Conservation (phyloP, 2,113 vertebrate species). For the Oreamnos americanus region DNA sequence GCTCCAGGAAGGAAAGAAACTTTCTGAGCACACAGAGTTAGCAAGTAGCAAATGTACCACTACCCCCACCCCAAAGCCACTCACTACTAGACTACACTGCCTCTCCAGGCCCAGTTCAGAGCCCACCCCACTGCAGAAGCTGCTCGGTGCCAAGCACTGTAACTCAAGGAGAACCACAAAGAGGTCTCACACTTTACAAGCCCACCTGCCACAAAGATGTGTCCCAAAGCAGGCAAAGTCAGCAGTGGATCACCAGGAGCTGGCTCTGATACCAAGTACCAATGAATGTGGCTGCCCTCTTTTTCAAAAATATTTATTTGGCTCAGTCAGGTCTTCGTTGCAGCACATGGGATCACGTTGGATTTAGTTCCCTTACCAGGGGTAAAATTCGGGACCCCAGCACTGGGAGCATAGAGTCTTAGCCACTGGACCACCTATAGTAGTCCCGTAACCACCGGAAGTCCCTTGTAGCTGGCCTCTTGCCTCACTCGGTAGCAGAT, state of each 20-base stretch:
- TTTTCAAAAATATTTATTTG: neutral
- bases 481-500: accelerated
- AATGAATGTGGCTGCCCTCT: neutral
- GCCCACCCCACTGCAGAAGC: too few species aligned
- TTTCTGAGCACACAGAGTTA: neutral
- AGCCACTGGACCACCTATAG: neutral
- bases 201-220: neutral
- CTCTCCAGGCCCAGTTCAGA: neutral
- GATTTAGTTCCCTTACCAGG: neutral
- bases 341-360: neutral
- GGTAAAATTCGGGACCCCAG: neutral
- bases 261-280: neutral
- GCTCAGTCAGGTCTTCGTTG: neutral
- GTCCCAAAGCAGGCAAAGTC: neutral
- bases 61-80: accelerated
- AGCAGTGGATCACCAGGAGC: neutral
- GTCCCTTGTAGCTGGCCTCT: neutral
- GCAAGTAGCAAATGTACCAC: neutral
- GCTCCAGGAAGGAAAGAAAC: neutral
- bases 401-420: neutral
- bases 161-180: neutral
- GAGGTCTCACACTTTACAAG: neutral
- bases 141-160: too few species aligned
- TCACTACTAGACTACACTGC: neutral
- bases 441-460: neutral